Conservation (phyloP, 64 coral and sea anemone species). For the Pachyseris speciosa region DNA sequence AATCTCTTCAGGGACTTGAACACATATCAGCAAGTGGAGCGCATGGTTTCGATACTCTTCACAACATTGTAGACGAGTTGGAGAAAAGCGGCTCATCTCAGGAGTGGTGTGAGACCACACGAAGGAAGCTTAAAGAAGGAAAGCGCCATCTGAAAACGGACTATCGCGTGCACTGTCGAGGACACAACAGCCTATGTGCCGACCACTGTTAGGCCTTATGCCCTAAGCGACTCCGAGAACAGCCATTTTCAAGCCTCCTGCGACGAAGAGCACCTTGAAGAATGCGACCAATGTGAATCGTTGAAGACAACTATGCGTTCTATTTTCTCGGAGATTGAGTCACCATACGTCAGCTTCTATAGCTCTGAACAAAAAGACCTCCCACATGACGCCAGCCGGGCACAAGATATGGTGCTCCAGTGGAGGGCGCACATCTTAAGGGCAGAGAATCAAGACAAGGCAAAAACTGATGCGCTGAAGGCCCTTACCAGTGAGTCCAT, state of each 20-base stretch:
- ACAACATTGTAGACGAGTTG: slow-evolving; percentile 1
- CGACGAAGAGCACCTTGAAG: neutral
- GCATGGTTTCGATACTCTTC: slow-evolving; percentile 1
- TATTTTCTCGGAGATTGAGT: neutral
- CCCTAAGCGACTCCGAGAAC: neutral
- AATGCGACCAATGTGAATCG: neutral
- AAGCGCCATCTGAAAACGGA: slow-evolving; percentile 34
- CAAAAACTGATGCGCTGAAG: slow-evolving; percentile 39
- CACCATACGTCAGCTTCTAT: slow-evolving; percentile 1
- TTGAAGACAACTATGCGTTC: slow-evolving; percentile 6
- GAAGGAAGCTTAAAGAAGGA: neutral
- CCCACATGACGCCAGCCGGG: slow-evolving; percentile 13
- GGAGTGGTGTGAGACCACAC: neutral
- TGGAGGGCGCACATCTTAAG: slow-evolving; percentile 40
- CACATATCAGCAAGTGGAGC: slow-evolving; percentile 40
- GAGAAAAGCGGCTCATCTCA: neutral
- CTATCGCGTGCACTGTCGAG: slow-evolving; percentile 8
- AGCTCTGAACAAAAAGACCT: slow-evolving; percentile 18
- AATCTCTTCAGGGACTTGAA: no score
- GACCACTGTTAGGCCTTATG: slow-evolving; percentile 9
- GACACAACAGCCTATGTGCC: neutral
- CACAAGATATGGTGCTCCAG: slow-evolving; percentile 5
- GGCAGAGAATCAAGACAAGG: slow-evolving; percentile 45
- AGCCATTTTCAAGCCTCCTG: neutral
- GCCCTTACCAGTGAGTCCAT: neutral